Base-by-base conservation (phyloP, 2,797 vertebrate genomes). In the Sorex maritimensis region DNA sequence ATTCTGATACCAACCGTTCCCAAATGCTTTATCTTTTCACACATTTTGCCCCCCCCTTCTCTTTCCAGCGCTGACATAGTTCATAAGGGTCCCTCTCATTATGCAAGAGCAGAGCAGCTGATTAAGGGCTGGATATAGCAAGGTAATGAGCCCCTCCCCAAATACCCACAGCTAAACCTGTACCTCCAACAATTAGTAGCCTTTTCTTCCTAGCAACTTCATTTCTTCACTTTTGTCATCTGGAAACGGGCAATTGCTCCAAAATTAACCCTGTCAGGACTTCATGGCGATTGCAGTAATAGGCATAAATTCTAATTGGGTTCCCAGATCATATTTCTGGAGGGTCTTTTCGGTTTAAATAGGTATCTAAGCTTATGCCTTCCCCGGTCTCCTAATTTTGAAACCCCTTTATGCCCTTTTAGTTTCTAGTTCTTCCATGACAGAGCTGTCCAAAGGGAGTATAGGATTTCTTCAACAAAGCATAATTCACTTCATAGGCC, bases 401-500 rank as follows among this genome's bases (percentile, higher is more conserved):
- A 97, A 98, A 90, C 94, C 92, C 95, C 95, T 97, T 97, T 98
- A 97, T 97, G 96, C 97, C 96, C 96, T 97, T 97, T 98, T 95
- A 97, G 96, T 97, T 98, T 97, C 97, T 77, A 97, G 94, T 96
- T 97, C 97, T 97, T 96, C 96, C 94, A 83, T 96, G 97, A 97
- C 96, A 97, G 95, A 97, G 72, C 80, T 92, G 94, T 96, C 96
- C 97, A 80, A 82, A 78, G 98, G 98, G 98, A 98, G 98, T 99
- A 99, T 99, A 99, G 98, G 98, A 98, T 99, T 99, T 99, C 99
- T 98, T 97, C 98, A 98, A 99, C 99, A 99, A 99, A 99, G 98
- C 98, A 96, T 98, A 98, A 98, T 98, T 99, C 98, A 99, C 98
- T 98, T 95, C 97, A 97, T 94, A 97, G 97, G 98, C 97, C 98